These are phyloP conservation scores for Caenorhabditis sp. DNA, from an alignment of 2,888 invertebrate genomes.

Conservation along the genomic window DNA sequence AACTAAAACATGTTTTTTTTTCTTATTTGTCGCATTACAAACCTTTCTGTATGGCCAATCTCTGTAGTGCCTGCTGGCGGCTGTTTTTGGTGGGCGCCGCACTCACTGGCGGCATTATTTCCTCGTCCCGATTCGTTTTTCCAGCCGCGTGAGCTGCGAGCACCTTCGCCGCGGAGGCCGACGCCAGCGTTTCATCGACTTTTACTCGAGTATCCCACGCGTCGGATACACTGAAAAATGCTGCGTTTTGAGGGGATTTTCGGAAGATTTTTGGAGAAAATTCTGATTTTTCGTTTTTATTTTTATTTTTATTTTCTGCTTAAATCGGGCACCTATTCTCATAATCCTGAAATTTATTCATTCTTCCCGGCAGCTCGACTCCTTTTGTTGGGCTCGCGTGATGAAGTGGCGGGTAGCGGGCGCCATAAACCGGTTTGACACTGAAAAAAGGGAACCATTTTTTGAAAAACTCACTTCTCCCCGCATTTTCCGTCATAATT, in stretches of 20 bases:
- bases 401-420: slow-evolving; percentile 77
- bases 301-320: too few species aligned
- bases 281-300: not conserved
- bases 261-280: not conserved
- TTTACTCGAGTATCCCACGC: slow-evolving; percentile 77
- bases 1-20: not conserved
- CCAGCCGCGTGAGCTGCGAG: slow-evolving; percentile 74
- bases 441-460: slow-evolving; percentile 54
- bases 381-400: slow-evolving; percentile 60
- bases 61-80: slow-evolving; percentile 74
- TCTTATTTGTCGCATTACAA: not conserved
- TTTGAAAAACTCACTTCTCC: not conserved
- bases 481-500: slow-evolving; percentile 11
- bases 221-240: slow-evolving; percentile 75
- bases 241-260: not conserved
- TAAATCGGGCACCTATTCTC: slow-evolving; percentile 76
- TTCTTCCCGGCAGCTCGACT: slow-evolving; percentile 52
- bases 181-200: slow-evolving; percentile 72
- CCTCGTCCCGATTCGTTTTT: slow-evolving; percentile 60
- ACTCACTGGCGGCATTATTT: slow-evolving; percentile 76
- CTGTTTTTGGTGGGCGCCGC: slow-evolving; percentile 74
- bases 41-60: slow-evolving; percentile 77
- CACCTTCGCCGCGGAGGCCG: slow-evolving; percentile 74
- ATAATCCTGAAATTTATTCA: slow-evolving; percentile 74
- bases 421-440: slow-evolving; percentile 78